Evolutionary conservation across 2,113 vertebrate species (phyloP).

Genomic region (Pseudolaguvia tuberculata): DNA sequence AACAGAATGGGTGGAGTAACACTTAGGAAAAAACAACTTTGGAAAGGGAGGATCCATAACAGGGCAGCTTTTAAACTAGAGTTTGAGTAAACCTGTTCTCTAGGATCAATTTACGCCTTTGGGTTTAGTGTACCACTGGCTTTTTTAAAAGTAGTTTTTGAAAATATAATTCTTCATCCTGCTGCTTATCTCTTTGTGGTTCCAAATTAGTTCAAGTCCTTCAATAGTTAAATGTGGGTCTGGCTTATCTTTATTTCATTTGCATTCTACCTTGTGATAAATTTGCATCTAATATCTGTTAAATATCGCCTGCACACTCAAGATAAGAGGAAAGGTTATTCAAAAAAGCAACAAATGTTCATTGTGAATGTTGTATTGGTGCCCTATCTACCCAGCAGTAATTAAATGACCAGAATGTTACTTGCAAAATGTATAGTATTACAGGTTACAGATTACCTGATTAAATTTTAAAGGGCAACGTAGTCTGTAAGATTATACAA

Average conservation of each 20-base stretch:
- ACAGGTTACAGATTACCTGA: not conserved
- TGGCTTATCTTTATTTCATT: conserved; percentile 3
- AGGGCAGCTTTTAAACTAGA: conserved; percentile 13
- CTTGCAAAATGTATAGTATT: conserved; percentile 2
- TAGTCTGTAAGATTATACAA: not conserved
- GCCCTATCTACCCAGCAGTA: not conserved
- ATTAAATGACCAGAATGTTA: conserved; percentile 9
- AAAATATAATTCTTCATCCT: not conserved
- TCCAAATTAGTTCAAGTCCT: not conserved
- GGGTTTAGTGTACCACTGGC: not conserved
- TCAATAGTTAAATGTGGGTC: not conserved
- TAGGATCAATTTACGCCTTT: not conserved
- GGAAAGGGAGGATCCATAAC: not conserved
- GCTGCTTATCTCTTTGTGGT: not conserved
- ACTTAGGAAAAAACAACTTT: not conserved
- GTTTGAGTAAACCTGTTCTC: conserved; percentile 5
- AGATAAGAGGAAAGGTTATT: not conserved
- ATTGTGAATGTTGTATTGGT: not conserved
- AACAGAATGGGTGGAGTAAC: conserved; percentile 28
- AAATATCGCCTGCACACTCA: not conserved
- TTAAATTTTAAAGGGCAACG: conserved; percentile 15
- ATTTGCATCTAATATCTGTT: not conserved
- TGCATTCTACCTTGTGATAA: not conserved
- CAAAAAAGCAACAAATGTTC: not conserved
- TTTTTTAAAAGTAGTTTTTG: not conserved